Percentiles rank a stretch among this genome's conserved stretches.
phyloP scores from a whole-genome alignment of 2,113 vertebrate genomes.

The Thomomys bottae region DNA sequence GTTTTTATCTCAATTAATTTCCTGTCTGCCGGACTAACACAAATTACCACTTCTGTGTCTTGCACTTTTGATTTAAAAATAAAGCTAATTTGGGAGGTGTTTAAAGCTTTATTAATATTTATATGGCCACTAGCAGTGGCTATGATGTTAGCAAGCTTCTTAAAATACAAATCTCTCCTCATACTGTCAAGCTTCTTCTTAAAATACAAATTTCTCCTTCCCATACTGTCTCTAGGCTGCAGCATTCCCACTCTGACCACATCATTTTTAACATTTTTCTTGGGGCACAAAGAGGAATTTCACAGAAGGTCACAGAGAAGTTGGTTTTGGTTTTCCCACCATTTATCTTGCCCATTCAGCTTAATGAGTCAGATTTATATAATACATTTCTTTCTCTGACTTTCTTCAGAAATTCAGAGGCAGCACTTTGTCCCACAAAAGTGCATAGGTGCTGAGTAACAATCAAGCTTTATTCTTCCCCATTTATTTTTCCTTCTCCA shows the following conservation, averaged over 20 bases:
- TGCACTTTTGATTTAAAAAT: slow-evolving; percentile 80
- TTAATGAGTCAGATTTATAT: slow-evolving; percentile 46
- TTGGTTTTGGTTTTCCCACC: slow-evolving; percentile 56
- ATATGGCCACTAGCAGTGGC: slow-evolving; percentile 51
- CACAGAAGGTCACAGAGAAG: slow-evolving; percentile 49
- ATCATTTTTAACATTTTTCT: slow-evolving; percentile 66
- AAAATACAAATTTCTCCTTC: slow-evolving; percentile 67
- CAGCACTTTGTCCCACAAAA: background rate
- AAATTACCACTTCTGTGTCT: slow-evolving; percentile 74
- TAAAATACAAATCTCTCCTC: slow-evolving; percentile 67
- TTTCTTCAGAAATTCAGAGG: slow-evolving; percentile 34
- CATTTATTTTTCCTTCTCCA: background rate
- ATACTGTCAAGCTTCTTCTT: slow-evolving; percentile 28
- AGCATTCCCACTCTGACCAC: slow-evolving; percentile 24
- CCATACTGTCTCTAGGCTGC: background rate
- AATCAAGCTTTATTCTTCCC: background rate
- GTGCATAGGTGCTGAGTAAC: slow-evolving; percentile 18
- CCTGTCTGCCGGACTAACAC: slow-evolving; percentile 65
- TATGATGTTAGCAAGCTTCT: slow-evolving; percentile 25
- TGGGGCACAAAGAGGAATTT: slow-evolving; percentile 47
- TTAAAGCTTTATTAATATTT: slow-evolving; percentile 77
- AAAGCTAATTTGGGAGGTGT: slow-evolving; percentile 76
- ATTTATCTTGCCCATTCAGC: slow-evolving; percentile 49
- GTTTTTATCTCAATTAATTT: slow-evolving; percentile 79
- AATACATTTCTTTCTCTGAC: slow-evolving; percentile 41